Evolutionary conservation across 2,888 invertebrate genomes (phyloP), one percentile per base, ranked within the genome.

Genomic region (Pterobdella sp.): DNA sequence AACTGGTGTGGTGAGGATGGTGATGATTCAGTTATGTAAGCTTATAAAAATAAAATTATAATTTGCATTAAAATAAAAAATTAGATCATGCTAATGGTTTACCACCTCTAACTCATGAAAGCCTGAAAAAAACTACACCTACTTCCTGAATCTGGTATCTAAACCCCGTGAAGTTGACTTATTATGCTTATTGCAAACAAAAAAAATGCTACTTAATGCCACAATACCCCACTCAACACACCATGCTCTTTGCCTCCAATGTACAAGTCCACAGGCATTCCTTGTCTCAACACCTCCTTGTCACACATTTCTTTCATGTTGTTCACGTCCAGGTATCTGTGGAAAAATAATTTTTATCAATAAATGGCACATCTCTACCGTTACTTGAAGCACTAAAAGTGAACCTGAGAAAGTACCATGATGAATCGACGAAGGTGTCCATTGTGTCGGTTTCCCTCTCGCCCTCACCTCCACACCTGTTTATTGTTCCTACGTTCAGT

Each of bases 371-470:
- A 42, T 42, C 7, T 42, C 18, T 7, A 18, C 10, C 10, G 42
- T 18, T 18, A 42, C 10, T 14, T 42, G 10, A 42, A 42, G 18
- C 42, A 42, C 42, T 42, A 14, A 42, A 42, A 56, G 60, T 22
- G 18, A 3, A 65, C 65, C 70, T 70, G 78, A 96, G 87, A 83
- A 89, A 99, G 82, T 98, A 98, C 98, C 98, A 99, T 0, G 95
- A 92, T 68, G 97, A 97, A 84, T 99, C 98, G 32, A 99, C 93
- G 87, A 99, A 98, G n/a, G 98, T 99, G 82, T 99, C 98, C 92
- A 98, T 92, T 0, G 98, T 99, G 83, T 99, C 98, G 0, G 91
- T 91, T 87, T 98, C 98, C 76, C 93, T 86, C 73, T 85, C 80
- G 0, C 85, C 84, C 3, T 84, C 85, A 80, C 84, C 84, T 31